A percentile compares a stretch with the other conserved stretches of the same genome.
These are phyloP conservation scores for Colostygia pectinataria DNA, from an alignment of 2,888 invertebrate species.

Conservation along the genomic window DNA sequence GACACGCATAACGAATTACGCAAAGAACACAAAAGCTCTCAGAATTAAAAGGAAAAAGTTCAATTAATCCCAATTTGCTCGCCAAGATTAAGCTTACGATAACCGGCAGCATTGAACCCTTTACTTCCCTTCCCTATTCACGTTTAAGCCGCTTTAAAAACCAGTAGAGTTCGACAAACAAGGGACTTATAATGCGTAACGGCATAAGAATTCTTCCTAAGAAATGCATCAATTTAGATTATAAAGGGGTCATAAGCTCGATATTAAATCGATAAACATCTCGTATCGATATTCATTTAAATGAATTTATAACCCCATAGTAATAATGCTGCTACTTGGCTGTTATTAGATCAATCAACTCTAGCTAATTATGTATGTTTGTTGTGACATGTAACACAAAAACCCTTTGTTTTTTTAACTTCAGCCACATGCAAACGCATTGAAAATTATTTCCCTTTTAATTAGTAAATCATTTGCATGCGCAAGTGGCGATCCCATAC, in stretches of 20 bases:
- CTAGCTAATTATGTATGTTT: conserved; percentile 51
- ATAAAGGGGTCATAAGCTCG: conserved; percentile 40
- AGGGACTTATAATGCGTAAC: conserved; percentile 76
- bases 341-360: conserved; percentile 60
- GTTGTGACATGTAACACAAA: conserved; percentile 57
- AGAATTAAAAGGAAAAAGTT: conserved; percentile 75
- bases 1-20: conserved; percentile 72
- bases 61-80: conserved; percentile 82
- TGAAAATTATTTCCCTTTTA: conserved; percentile 76
- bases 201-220: conserved; percentile 65
- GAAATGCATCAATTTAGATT: conserved; percentile 59
- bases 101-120: conserved; percentile 75
- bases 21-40: conserved; percentile 66
- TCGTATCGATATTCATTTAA: conserved; percentile 27
- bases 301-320: conserved; percentile 13
- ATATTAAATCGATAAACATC: conserved; percentile 49
- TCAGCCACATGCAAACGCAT: conserved; percentile 63
- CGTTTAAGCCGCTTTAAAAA: conserved; percentile 77
- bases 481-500: conserved; percentile 73
- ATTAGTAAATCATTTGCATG: conserved; percentile 78
- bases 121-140: conserved; percentile 68
- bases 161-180: conserved; percentile 73
- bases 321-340: conserved; percentile 18
- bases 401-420: conserved; percentile 53
- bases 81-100: conserved; percentile 77